Conservation (phyloP, 1,140 invertebrate genomes). For the Macrocentrus cingulum region DNA sequence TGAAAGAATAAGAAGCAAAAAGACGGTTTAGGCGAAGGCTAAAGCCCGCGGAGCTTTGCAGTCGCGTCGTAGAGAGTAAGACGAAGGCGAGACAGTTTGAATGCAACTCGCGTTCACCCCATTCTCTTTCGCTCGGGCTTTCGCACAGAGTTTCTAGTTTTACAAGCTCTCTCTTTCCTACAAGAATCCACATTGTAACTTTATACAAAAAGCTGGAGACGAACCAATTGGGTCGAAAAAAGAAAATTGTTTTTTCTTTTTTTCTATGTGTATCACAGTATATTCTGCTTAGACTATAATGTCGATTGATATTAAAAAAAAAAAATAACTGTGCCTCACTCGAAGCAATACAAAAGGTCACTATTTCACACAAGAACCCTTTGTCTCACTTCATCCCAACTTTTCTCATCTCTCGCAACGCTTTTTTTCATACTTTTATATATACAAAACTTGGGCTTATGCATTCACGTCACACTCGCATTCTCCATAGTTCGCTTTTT, state of each 20-base stretch:
- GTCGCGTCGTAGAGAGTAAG: too few relatives aligned
- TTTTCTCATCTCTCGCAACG: not conserved
- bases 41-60: slow-evolving; percentile 18
- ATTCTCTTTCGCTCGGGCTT: slow-evolving; percentile 22
- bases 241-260: too few relatives aligned
- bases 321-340: too few relatives aligned
- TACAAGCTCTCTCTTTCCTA: too few relatives aligned
- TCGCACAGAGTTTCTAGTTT: not conserved
- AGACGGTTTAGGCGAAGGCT: slow-evolving; percentile 18
- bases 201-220: too few relatives aligned
- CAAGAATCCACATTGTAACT: too few relatives aligned
- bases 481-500: slow-evolving; percentile 7
- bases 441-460: not conserved
- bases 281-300: too few relatives aligned
- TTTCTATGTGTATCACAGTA: too few relatives aligned
- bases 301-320: too few relatives aligned
- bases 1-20: slow-evolving; percentile 12
- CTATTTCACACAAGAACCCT: too few relatives aligned
- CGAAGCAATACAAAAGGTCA: too few relatives aligned
- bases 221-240: too few relatives aligned
- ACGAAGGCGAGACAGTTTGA: slow-evolving; percentile 6
- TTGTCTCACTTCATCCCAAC: not conserved
- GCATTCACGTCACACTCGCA: not conserved
- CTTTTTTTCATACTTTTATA: not conserved
- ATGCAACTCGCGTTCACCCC: slow-evolving; percentile 25